Evolutionary conservation across 2,797 vertebrate genomes (phyloP).

Genomic region (Gadopsis marmoratus): DNA sequence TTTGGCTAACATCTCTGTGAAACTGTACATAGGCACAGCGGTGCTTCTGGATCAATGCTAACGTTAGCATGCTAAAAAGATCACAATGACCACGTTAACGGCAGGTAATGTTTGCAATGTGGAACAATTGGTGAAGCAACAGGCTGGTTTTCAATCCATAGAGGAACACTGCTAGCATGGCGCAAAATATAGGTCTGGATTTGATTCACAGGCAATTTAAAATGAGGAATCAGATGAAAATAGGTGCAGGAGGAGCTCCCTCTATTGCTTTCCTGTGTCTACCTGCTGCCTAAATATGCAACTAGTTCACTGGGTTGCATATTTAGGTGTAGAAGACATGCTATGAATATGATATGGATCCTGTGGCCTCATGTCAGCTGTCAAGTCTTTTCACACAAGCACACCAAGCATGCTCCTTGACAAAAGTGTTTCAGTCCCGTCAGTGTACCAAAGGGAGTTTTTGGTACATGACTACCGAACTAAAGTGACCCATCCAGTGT

Average conservation of each 20-base stretch:
- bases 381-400: conserved; percentile 41
- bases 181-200: too few relatives aligned
- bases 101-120: neutral
- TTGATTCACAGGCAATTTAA: neutral
- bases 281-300: conserved; percentile 16
- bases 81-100: neutral
- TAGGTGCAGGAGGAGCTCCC: neutral
- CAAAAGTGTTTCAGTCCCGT: neutral
- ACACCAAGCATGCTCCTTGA: conserved; percentile 14
- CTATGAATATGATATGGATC: conserved; percentile 42
- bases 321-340: conserved; percentile 17
- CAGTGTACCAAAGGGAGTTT: neutral
- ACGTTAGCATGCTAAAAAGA: neutral
- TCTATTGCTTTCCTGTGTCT: neutral
- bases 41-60: neutral
- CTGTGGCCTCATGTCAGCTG: conserved; percentile 40
- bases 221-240: neutral
- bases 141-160: too few relatives aligned
- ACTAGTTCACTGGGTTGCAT: conserved; percentile 51
- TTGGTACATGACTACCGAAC: neutral
- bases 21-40: too few relatives aligned
- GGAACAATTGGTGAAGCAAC: too few relatives aligned
- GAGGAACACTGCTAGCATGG: too few relatives aligned
- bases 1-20: neutral
- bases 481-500: neutral